Base-by-base conservation (phyloP, 2,888 invertebrate genomes). In the Pterostichus niger region DNA sequence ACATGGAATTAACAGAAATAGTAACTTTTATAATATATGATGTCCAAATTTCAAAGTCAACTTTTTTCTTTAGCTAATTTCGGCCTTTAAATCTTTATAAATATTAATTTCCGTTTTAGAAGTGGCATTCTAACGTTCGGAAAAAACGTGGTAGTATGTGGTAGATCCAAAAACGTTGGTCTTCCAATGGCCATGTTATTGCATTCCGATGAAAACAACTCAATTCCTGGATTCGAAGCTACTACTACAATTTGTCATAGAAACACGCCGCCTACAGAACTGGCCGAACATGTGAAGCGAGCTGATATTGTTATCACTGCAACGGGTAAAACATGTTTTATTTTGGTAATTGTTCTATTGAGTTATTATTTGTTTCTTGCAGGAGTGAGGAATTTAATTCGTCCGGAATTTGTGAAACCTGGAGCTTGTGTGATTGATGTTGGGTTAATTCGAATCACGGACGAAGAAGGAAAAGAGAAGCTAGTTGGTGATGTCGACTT, bases 231-330 rank as follows among this genome's bases (percentile, higher is more conserved):
- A 0, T 91, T 96, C 91, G 97, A 98, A 88, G 96, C 97, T 13
- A 98, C 97, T 0, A 96, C 97, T 0, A 96, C 96, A 0, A 94
- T 98, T 84, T 98, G 98, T 87, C 98, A 98, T 89, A 92, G 97
- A 15, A 93, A 95, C 89, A 98, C 98, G 0, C 97, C 97, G 0
- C 92, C 92, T 0, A 94, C 95, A 73, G 94, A 97, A 87, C 90
- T 98, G 84, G 92, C 92, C 13, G 91, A 91, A 79, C 94, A 93
- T 88, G 94, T 95, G 76, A 93, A 92, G 85, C 91, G 93, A 85
- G 96, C 96, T 17, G 96, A 97, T 88, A 94, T 97, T 84, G 91
- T 97, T 82, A 92, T 97, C 10, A 93, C 93, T 81, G 96, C 96
- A 4, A 94, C 95, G 85, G 96, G 95, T 91, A 89, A 40, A 40